Evolutionary conservation across 1,140 invertebrate species (phyloP).

Genomic region (Ptiloglossa arizonensis): DNA sequence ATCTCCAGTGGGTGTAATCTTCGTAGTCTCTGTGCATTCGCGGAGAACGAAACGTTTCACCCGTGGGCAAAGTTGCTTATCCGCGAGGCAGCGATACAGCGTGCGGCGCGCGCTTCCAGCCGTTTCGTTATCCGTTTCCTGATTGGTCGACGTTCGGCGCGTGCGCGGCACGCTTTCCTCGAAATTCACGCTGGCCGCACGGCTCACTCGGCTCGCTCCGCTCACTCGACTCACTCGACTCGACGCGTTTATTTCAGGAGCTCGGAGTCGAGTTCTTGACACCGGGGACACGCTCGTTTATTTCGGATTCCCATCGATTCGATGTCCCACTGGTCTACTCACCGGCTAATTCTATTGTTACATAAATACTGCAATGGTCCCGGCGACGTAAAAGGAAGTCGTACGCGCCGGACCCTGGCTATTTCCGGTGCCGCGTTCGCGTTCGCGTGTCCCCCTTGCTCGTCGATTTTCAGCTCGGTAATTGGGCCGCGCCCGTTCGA

Average conservation of each 20-base stretch:
- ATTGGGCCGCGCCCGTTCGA: conserved; percentile 41
- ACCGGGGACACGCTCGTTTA: conserved; percentile 43
- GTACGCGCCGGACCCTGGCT: conserved; percentile 32
- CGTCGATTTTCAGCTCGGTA: conserved; percentile 44
- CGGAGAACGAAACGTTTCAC: too few species aligned
- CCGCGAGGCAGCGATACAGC: too few species aligned
- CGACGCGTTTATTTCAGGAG: conserved; percentile 45
- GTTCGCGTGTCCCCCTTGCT: conserved; percentile 21
- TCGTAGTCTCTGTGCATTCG: too few species aligned
- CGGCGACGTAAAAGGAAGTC: conserved; percentile 70
- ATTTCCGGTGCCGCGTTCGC: conserved; percentile 54
- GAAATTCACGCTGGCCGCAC: too few species aligned
- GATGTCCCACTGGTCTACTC: conserved; percentile 76
- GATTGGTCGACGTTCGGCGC: too few species aligned
- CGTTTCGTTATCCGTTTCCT: background rate
- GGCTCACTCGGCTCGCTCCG: too few species aligned
- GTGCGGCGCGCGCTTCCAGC: background rate
- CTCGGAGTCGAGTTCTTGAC: conserved; percentile 24
- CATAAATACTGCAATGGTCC: conserved; percentile 54
- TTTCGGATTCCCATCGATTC: conserved; percentile 70
- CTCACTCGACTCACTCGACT: too few species aligned
- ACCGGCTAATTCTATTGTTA: conserved; percentile 72
- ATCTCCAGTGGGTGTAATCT: too few species aligned
- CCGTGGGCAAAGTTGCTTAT: too few species aligned
- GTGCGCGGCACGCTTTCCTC: background rate